Evolutionary conservation across 2,888 invertebrate genomes (phyloP), one percentile per base, ranked within the genome.

Genomic region (Drosophila neotestacea): DNA sequence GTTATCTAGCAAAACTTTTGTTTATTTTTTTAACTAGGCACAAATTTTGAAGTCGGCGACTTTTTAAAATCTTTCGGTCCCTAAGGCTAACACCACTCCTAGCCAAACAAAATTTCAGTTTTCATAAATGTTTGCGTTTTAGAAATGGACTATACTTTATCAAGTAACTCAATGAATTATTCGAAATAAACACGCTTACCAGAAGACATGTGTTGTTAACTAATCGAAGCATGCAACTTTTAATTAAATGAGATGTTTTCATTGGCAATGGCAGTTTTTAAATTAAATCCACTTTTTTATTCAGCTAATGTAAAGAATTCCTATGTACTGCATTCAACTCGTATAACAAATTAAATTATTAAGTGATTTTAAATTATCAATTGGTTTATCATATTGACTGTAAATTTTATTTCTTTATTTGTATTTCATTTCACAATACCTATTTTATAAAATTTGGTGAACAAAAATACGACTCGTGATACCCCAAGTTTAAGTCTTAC

Each of bases 31-130:
- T 47, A 38, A 60, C 50, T 47, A 47, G 51, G 51, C 42, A 70
- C 54, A 74, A 74, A 74, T 74, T 70, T 47, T 67, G 34, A 39
- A 74, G 71, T 56, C 55, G 59, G 27, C n/a, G 9, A 27, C 41
- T 4, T 39, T 9, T 27, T 7, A 4, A 13, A n/a, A 22, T 42
- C 2, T 50, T 52, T 71, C 39, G 55, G 59, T 54, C 22, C 32
- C 36, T 2, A 6, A 6, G 42, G 51, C 55, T 39, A 11, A 36
- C 44, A 28, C n/a, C 11, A n/a, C 27, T 27, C 11, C 11, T 28
- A 47, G 32, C 44, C n/a, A 50, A 41, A 34, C 9, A 74, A 74
- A 74, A 73, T 74, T 47, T 0, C 42, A 47, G 52, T 47, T 56
- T n/a, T 56, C 39, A 22, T 36, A 28, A 42, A 22, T 63, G 42